Base-by-base conservation (phyloP, 2,797 vertebrate genomes). In the Pipistrellus kuhlii region DNA sequence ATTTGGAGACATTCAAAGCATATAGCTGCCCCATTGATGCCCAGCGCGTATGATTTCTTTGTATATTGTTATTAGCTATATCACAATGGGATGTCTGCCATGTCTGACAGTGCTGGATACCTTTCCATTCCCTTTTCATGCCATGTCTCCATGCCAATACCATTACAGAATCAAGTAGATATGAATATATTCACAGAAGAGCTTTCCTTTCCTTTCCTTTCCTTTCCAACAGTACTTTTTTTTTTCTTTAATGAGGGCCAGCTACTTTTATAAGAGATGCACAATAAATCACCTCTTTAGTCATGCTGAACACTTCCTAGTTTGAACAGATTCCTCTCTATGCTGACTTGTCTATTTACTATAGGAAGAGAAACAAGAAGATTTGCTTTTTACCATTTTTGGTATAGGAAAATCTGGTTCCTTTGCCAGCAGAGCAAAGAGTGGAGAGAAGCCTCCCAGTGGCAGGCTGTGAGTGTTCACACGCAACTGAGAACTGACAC, bases 261-360 rank as follows among this genome's bases (percentile, higher is more conserved):
- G 55, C 5, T 87, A 82, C 77, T 92, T 95, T 96, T 82, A 85
- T 41, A 86, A 76, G 81, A 73, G 55, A 90, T 90, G 69, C 72
- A 85, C 1, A 73, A 48, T 76, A 90, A 75, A 81, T 80, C 72
- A 94, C 35, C 53, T 51, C 30, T 80, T 95, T 86, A 87, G 86
- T 93, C 72, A 93, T 23, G 14, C 68, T 69, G 68, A 85, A 53
- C 35, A 30, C 78, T 85, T 96, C 71, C 90, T 71, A 88, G 76
- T 94, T 94, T 59, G 62, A 94, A 84, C 62, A 88, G 88, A 93
- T 92, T 93, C 59, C 59, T 96, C 41, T 68, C 72, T 68, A 41
- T 73, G 73, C 77, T 87, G 80, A 92, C 73, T 92, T 7, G 5
- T 75, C 35, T 91, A 73, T 85, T 96, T 95, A 90, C 88, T 87